These are phyloP conservation scores for Sitta carolinensis DNA, from an alignment of 2,797 vertebrate species.

Conservation along the genomic window DNA sequence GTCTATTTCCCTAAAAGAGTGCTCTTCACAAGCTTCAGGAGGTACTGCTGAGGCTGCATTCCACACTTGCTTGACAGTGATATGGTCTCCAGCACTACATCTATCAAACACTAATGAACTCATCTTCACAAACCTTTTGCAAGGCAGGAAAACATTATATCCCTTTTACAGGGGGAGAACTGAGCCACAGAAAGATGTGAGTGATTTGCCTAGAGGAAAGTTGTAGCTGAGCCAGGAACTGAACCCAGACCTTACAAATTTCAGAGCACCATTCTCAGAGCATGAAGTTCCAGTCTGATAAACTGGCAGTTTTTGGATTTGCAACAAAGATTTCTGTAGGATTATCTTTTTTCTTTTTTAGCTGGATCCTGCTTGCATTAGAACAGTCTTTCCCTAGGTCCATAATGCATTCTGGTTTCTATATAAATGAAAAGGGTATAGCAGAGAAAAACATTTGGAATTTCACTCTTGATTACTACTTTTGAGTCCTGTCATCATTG, in stretches of 20 bases:
- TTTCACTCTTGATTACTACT: neutral
- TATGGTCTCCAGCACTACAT: neutral
- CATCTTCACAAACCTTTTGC: neutral
- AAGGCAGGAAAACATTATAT: neutral
- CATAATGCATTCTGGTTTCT: neutral
- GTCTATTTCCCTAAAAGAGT: neutral
- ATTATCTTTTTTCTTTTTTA: neutral
- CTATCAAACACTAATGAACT: conserved; percentile 1
- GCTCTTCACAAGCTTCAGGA: neutral
- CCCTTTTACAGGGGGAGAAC: neutral
- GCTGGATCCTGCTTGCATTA: neutral
- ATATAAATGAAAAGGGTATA: neutral
- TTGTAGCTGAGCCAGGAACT: neutral
- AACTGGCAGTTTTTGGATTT: neutral
- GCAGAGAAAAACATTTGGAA: neutral
- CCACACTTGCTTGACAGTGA: neutral
- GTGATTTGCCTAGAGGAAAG: neutral
- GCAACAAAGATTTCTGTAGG: neutral
- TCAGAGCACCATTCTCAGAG: neutral
- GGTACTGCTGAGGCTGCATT: neutral
- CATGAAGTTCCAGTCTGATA: neutral
- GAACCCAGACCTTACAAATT: neutral
- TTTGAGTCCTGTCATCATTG: neutral
- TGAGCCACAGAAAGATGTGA: neutral
- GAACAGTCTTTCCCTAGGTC: neutral